phyloP scores from a whole-genome alignment of 2,113 vertebrate genomes.

The Sturnus vulgaris region DNA sequence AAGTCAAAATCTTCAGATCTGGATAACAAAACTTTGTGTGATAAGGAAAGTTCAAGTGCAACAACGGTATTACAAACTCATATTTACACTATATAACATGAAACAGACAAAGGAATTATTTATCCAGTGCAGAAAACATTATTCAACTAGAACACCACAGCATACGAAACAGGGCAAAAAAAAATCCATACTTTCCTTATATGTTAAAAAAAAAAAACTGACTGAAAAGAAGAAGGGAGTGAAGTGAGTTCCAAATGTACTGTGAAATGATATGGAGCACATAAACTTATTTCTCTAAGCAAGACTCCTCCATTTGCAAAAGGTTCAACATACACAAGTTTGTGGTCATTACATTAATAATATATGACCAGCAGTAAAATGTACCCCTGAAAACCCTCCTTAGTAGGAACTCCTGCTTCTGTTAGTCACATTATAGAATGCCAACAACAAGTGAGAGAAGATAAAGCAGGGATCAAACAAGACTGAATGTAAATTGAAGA shows the following conservation, averaged over 20 bases:
- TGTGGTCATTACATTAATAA: not conserved
- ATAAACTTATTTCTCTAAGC: not conserved
- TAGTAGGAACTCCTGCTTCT: not conserved
- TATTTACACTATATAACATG: constrained; percentile 38
- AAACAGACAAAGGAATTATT: constrained; percentile 12
- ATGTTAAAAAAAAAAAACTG: not conserved
- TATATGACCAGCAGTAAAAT: not conserved
- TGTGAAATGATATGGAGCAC: constrained; percentile 43
- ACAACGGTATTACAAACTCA: constrained; percentile 16
- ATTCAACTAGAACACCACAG: constrained; percentile 23
- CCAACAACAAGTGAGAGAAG: not conserved
- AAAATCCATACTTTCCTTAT: not conserved
- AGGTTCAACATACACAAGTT: not conserved
- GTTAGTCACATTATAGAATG: not conserved
- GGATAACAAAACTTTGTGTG: constrained; percentile 12
- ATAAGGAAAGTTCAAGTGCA: constrained; percentile 34
- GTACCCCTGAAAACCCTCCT: not conserved
- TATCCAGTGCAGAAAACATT: not conserved
- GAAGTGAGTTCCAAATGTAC: constrained; percentile 15
- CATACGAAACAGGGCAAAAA: not conserved
- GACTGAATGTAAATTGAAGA: not conserved
- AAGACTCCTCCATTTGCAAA: not conserved
- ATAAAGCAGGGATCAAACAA: not conserved
- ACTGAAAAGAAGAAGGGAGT: constrained; percentile 22
- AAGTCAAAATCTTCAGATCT: not conserved